Evolutionary conservation across 2,888 invertebrate genomes (phyloP).

Genomic region (Caenorhabditis macrosperma): DNA sequence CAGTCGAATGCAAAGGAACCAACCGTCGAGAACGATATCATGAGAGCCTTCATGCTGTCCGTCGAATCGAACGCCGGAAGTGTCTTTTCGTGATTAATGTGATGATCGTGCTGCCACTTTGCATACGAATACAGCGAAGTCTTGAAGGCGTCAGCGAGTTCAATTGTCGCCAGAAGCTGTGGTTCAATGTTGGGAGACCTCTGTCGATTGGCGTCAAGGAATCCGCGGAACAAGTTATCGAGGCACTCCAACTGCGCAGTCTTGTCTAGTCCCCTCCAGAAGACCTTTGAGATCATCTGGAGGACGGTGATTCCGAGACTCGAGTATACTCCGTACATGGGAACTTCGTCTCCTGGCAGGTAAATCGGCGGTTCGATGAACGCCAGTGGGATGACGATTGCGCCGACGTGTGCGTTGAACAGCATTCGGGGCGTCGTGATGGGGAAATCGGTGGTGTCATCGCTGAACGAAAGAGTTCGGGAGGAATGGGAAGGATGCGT

Average conservation of each 20-base stretch:
- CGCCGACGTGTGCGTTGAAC: conserved; percentile 54
- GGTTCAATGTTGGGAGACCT: conserved; percentile 50
- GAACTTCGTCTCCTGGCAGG: conserved; percentile 59
- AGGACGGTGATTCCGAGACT: conserved; percentile 63
- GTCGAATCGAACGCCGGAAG: conserved; percentile 63
- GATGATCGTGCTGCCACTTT: conserved; percentile 65
- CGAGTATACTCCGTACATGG: conserved; percentile 63
- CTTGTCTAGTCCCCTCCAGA: conserved; percentile 62
- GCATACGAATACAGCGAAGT: conserved; percentile 59
- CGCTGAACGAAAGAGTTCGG: conserved; percentile 23
- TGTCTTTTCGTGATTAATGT: conserved; percentile 52
- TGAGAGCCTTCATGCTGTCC: conserved; percentile 54
- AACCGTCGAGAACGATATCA: conserved; percentile 62
- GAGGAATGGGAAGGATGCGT: neutral
- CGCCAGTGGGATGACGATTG: conserved; percentile 59
- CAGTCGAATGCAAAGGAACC: neutral
- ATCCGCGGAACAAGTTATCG: conserved; percentile 60
- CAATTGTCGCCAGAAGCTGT: conserved; percentile 54
- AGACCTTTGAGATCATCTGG: conserved; percentile 66
- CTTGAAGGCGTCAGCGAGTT: conserved; percentile 63
- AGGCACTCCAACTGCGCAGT: conserved; percentile 60
- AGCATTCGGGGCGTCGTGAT: conserved; percentile 58
- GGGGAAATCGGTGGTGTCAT: conserved; percentile 62
- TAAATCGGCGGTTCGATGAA: conserved; percentile 65
- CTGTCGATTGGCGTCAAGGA: conserved; percentile 52